Conservation (phyloP, 2,888 invertebrate genomes). For the Lepidochitona cinerea region DNA sequence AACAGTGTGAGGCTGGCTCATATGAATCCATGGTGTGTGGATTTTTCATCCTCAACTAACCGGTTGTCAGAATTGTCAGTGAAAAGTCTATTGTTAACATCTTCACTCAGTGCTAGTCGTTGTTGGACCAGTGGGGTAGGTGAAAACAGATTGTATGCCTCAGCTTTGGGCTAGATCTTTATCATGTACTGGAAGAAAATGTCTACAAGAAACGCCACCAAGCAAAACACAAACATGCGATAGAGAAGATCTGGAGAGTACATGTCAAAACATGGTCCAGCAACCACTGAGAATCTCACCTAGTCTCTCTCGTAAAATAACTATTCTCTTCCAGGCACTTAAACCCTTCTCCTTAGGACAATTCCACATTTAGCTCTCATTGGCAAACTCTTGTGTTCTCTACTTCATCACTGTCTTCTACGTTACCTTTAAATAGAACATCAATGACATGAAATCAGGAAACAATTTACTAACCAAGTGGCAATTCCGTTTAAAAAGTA, state of each 20-base stretch:
- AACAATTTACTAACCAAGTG: too few relatives aligned
- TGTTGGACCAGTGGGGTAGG: background rate
- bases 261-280: background rate
- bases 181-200: background rate
- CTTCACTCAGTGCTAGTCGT: background rate
- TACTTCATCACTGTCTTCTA: too few relatives aligned
- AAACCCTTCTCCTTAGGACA: background rate
- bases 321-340: background rate
- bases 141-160: background rate
- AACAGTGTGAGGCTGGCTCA: too few relatives aligned
- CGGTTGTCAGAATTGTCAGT: background rate
- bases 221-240: background rate
- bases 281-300: background rate
- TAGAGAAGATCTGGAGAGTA: background rate
- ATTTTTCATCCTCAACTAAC: background rate
- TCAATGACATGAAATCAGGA: too few relatives aligned
- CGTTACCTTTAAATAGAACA: too few relatives aligned
- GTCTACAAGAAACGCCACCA: background rate
- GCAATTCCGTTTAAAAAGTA: too few relatives aligned
- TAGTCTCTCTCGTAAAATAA: background rate
- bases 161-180: background rate
- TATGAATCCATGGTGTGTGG: too few relatives aligned
- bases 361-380: background rate
- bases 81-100: background rate
- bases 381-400: too few relatives aligned